phyloP scores from a whole-genome alignment of 2,888 invertebrate genomes.

The Trachelus iudaicus region DNA sequence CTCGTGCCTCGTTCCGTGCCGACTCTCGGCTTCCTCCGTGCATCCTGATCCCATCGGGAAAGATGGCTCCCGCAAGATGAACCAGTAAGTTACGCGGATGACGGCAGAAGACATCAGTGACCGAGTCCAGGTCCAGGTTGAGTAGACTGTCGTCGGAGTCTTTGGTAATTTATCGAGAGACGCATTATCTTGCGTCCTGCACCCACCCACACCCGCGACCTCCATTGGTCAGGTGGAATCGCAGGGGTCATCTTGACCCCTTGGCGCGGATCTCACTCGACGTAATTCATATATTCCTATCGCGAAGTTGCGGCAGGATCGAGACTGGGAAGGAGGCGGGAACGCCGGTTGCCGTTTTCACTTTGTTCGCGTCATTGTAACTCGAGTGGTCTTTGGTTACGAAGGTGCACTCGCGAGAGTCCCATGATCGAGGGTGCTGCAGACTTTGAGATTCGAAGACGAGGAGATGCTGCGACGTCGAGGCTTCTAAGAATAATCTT shows the following conservation, averaged over 20 bases:
- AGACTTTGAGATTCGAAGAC: slow-evolving; percentile 25
- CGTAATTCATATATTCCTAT: too few relatives aligned
- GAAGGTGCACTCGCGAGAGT: not conserved
- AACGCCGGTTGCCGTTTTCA: slow-evolving; percentile 25
- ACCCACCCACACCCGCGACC: not conserved
- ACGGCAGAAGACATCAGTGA: not conserved
- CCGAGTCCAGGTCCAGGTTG: not conserved
- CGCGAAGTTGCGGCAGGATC: not conserved
- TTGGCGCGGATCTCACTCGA: too few relatives aligned
- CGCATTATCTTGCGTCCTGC: not conserved
- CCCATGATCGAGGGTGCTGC: slow-evolving; percentile 14
- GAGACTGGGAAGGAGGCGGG: not conserved
- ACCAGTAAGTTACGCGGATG: not conserved
- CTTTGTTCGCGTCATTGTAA: slow-evolving; percentile 8
- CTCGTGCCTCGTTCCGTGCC: too few relatives aligned
- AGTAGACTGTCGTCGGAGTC: not conserved
- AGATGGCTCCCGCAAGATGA: not conserved
- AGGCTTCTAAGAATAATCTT: not conserved
- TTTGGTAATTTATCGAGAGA: not conserved
- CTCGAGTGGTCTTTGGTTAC: not conserved
- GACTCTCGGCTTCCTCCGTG: not conserved
- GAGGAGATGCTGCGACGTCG: slow-evolving; percentile 23
- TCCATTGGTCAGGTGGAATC: not conserved
- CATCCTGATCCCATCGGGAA: not conserved
- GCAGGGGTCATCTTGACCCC: too few relatives aligned